These are phyloP conservation scores for Brenthis daphne DNA, from an alignment of 2,888 invertebrate genomes.

Conservation along the genomic window DNA sequence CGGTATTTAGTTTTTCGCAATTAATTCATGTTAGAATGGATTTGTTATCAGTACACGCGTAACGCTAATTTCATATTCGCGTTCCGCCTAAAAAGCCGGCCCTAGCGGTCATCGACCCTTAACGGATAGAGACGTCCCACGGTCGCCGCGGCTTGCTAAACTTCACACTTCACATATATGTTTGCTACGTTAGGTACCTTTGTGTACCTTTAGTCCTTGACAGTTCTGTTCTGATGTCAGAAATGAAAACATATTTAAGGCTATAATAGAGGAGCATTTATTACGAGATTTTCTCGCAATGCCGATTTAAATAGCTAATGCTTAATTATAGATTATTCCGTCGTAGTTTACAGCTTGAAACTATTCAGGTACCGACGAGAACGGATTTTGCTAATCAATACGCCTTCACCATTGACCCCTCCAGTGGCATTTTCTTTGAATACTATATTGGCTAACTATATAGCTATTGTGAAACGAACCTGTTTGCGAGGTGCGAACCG, in stretches of 20 bases:
- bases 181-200: neutral
- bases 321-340: neutral
- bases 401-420: constrained; percentile 22
- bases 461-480: constrained; percentile 29
- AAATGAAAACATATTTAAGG: too few relatives aligned
- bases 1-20: neutral
- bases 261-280: too few relatives aligned
- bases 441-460: constrained; percentile 16
- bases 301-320: neutral
- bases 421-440: constrained; percentile 16
- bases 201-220: constrained; percentile 2
- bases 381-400: constrained; percentile 10
- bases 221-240: too few relatives aligned
- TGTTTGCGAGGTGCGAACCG: constrained; percentile 19
- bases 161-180: neutral
- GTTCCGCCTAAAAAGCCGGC: constrained; percentile 14
- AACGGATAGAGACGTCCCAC: constrained; percentile 8
- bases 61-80: neutral
- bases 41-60: constrained; percentile 12
- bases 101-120: constrained; percentile 17
- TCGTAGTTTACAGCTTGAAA: neutral
- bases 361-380: neutral
- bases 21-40: neutral
- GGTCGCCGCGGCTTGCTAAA: constrained; percentile 9
- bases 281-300: too few relatives aligned